phyloP scores from a whole-genome alignment of 2,888 invertebrate species.

The Eudasyphora cyanicolor region DNA sequence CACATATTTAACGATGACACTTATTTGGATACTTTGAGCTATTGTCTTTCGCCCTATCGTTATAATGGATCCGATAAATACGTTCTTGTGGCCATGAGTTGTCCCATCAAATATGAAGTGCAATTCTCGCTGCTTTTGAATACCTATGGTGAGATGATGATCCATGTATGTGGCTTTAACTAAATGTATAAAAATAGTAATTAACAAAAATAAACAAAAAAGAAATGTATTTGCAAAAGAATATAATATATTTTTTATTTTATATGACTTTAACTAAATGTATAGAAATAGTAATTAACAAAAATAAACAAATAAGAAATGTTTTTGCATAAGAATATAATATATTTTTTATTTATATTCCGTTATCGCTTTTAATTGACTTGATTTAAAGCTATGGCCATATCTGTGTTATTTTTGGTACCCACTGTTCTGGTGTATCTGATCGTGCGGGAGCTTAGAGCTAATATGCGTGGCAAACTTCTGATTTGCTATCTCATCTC shows the following conservation, averaged over 20 bases:
- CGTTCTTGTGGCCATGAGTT: slow-evolving; percentile 56
- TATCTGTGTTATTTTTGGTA: slow-evolving; percentile 86
- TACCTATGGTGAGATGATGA: slow-evolving; percentile 18
- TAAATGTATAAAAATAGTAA: too few relatives aligned
- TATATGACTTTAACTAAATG: too few relatives aligned
- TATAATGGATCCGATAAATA: slow-evolving; percentile 30
- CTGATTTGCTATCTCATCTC: slow-evolving; percentile 86
- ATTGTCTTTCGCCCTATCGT: slow-evolving; percentile 53
- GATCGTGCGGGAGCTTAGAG: slow-evolving; percentile 83
- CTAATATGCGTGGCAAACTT: slow-evolving; percentile 87
- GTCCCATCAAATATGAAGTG: slow-evolving; percentile 37
- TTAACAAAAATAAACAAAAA: too few relatives aligned
- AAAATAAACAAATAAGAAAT: background rate
- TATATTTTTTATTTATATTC: too few relatives aligned
- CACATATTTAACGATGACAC: background rate
- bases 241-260: too few relatives aligned
- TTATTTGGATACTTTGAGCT: slow-evolving; percentile 33
- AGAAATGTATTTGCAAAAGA: too few relatives aligned
- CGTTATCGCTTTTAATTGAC: background rate
- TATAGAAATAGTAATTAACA: too few relatives aligned
- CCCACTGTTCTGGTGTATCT: slow-evolving; percentile 86
- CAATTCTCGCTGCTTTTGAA: background rate
- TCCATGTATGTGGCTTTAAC: too few relatives aligned
- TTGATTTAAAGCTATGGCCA: slow-evolving; percentile 83
- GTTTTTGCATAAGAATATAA: background rate